Evolutionary conservation across 2,797 vertebrate genomes (phyloP).

Genomic region (Alcedo quadribrachys): DNA sequence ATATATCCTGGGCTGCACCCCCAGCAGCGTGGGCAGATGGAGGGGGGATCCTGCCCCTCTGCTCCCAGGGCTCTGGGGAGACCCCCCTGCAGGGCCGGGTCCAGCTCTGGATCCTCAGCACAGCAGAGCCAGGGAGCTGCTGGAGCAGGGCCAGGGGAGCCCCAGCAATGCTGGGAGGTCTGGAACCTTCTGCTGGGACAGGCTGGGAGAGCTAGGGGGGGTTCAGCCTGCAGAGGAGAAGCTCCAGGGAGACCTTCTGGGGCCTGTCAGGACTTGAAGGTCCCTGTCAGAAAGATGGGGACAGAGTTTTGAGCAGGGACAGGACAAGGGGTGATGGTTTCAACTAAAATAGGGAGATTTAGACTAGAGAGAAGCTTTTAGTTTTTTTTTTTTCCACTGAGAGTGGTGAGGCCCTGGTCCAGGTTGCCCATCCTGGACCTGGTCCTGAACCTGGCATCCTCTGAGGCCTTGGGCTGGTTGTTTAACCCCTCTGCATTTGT

Average conservation of each 20-base stretch:
- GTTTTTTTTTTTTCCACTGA: not conserved
- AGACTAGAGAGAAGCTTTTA: no score
- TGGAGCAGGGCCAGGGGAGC: rapidly evolving
- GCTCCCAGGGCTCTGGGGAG: not conserved
- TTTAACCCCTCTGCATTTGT: not conserved
- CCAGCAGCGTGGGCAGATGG: not conserved
- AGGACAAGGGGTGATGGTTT: not conserved
- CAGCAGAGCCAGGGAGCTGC: not conserved
- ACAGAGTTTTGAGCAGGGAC: not conserved
- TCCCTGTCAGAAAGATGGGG: no score
- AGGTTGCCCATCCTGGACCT: not conserved
- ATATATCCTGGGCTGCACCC: rapidly evolving
- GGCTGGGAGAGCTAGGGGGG: not conserved
- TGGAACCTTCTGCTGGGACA: not conserved
- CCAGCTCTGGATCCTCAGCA: not conserved
- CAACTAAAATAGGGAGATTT: not conserved
- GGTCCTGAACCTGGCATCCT: not conserved
- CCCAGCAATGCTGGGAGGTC: not conserved
- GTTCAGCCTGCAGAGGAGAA: not conserved
- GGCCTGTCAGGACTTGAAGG: not conserved
- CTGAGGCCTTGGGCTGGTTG: not conserved
- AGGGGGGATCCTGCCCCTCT: not conserved
- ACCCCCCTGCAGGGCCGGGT: not conserved
- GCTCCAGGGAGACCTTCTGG: not conserved
- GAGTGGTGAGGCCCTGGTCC: rapidly evolving